Evolutionary conservation across 2,888 invertebrate genomes (phyloP), one percentile per base, ranked within the genome.

Genomic region (Glyphotaelius pellucidus): DNA sequence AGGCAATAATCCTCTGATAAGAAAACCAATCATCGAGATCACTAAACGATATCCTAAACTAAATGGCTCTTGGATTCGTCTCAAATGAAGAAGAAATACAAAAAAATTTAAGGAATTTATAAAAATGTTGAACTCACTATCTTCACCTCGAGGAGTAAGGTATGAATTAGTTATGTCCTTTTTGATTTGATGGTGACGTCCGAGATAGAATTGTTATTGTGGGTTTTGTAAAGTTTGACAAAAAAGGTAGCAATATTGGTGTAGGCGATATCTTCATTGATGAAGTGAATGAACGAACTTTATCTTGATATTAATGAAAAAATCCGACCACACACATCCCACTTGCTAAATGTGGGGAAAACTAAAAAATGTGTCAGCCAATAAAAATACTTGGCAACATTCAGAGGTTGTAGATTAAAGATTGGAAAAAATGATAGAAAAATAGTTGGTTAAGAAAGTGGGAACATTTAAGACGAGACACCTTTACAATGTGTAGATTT

Each of bases 21-120:
- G 81, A 47, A 81, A 30, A 83, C 90, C 90, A 83, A 83, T 90
- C 90, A 90, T 83, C 42, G 90, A 90, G 90, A 90, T 90, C 47
- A 81, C 90, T 81, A 90, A 42, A 90, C 81, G 90, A 90, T 90
- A 90, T 42, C 90, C 67, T 80, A 90, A 89, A 89, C 89, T 30
- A 86, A 67, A 67, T n/a, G 84, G 67, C 89, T 32, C 67, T 89
- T 86, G n/a, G 35, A 42, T n/a, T 25, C 86, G 38, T 86, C 42
- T 30, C 86, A 81, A 14, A 31, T 7, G 47, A 3, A 32, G 19
- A 81, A 5, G 3, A 81, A 32, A 81, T 19, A 19, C 4, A 52
- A 67, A 42, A 52, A 25, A 67, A n/a, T 9, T 25, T 25, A 7
- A n/a, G 67, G 67, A 67, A 67, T 67, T 67, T 67, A 67, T 67